Evolutionary conservation across 1,140 invertebrate genomes (phyloP).

Genomic region (Oncopeltus fasciatus): DNA sequence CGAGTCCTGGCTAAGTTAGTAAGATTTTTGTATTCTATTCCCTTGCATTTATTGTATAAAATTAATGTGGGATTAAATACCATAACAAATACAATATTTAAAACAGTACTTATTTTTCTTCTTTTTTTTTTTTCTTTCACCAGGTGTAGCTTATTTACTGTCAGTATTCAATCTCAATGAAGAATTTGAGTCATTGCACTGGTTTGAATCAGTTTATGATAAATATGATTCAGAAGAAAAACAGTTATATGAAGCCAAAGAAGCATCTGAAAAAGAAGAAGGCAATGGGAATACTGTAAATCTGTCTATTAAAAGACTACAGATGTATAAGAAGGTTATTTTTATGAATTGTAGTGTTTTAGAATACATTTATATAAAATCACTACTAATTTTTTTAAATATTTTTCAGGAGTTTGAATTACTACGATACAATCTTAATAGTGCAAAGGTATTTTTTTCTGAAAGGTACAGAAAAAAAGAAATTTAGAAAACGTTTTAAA

Average conservation of each 20-base stretch:
- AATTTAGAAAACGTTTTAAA: too few relatives aligned
- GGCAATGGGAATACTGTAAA: constrained; percentile 80
- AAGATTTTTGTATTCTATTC: too few relatives aligned
- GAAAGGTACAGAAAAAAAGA: too few relatives aligned
- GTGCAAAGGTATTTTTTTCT: constrained; percentile 81
- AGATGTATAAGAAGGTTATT: constrained; percentile 49
- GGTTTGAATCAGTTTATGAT: constrained; percentile 79
- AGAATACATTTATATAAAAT: constrained; percentile 3
- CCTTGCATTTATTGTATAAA: too few relatives aligned
- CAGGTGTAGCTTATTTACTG: constrained; percentile 43
- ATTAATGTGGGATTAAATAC: too few relatives aligned
- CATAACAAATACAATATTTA: too few relatives aligned
- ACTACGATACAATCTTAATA: constrained; percentile 80
- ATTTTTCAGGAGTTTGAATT: constrained; percentile 67
- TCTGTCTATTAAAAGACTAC: constrained; percentile 77
- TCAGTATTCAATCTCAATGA: constrained; percentile 46
- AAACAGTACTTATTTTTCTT: constrained; percentile 14
- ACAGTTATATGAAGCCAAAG: constrained; percentile 38
- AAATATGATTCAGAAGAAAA: constrained; percentile 51
- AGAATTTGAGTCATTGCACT: constrained; percentile 86
- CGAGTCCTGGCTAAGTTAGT: too few relatives aligned
- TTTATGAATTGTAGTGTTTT: neutral
- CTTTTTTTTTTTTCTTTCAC: neutral
- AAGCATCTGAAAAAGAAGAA: constrained; percentile 40
- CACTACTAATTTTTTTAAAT: constrained; percentile 10